Evolutionary conservation across 2,888 invertebrate species (phyloP).

Genomic region (Brassicogethes aeneus): DNA sequence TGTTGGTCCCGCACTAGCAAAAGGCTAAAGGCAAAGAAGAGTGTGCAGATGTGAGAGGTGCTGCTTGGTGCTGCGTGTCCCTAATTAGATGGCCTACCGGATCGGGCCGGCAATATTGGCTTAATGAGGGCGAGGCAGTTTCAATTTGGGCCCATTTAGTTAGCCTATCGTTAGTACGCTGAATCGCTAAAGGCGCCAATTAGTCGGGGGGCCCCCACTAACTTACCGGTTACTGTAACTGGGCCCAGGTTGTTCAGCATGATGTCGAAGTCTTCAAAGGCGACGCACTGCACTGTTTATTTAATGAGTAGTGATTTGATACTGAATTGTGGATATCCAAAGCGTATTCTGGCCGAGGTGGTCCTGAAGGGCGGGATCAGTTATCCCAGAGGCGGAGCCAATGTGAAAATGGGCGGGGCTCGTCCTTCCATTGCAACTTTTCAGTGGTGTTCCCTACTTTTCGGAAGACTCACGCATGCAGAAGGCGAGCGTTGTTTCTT

Average conservation of each 20-base stretch:
- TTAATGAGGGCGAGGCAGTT: constrained; percentile 43
- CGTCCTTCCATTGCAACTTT: constrained; percentile 22
- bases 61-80: constrained; percentile 30
- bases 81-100: constrained; percentile 41
- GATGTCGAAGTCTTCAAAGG: constrained; percentile 12
- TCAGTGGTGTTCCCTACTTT: constrained; percentile 5
- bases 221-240: constrained; percentile 42
- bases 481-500: neutral
- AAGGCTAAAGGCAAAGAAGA: constrained; percentile 5
- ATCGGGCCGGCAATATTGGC: constrained; percentile 32
- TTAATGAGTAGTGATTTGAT: constrained; percentile 45
- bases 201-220: constrained; percentile 40
- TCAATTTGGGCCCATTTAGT: constrained; percentile 43
- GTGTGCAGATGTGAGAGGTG: constrained; percentile 12
- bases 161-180: constrained; percentile 44
- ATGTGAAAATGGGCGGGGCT: constrained; percentile 32
- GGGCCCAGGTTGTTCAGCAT: constrained; percentile 42
- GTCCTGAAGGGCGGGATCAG: too few species aligned
- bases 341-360: constrained; percentile 33
- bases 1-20: too few species aligned
- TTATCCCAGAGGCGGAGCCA: too few species aligned
- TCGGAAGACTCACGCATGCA: neutral
- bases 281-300: constrained; percentile 44
- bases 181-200: constrained; percentile 42
- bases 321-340: constrained; percentile 43